Conservation (phyloP, 92 coral and sea anemone genomes). For the Micromussa lordhowensis region DNA sequence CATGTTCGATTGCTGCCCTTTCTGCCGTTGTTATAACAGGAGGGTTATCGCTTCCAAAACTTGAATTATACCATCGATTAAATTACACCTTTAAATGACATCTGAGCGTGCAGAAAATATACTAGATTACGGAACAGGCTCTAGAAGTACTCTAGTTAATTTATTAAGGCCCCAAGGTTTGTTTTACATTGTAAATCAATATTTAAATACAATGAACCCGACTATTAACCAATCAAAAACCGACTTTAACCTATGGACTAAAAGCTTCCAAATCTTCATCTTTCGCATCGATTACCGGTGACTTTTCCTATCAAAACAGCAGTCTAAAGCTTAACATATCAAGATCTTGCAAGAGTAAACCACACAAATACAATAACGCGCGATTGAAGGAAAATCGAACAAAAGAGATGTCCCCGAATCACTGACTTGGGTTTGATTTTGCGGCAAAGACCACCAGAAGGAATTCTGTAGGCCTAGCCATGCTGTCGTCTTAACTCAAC, state of each 20-base stretch:
- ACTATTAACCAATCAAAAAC: constrained; percentile 28
- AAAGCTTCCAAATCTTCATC: constrained; percentile 19
- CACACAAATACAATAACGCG: neutral
- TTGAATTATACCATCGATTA: constrained; percentile 11
- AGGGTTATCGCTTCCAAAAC: neutral
- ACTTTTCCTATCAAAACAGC: constrained; percentile 10
- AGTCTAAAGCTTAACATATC: neutral
- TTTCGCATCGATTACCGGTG: neutral
- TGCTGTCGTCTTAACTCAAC: neutral
- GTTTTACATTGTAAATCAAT: constrained; percentile 51
- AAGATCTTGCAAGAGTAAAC: neutral
- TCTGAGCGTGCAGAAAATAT: constrained; percentile 4
- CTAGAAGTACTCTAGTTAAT: constrained; percentile 40
- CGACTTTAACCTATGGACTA: neutral
- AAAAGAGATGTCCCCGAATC: neutral
- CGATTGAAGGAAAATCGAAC: neutral
- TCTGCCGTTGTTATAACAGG: neutral
- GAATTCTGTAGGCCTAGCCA: neutral
- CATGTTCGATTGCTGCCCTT: neutral
- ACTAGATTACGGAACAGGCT: neutral
- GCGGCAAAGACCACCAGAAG: neutral
- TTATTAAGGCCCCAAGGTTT: constrained; percentile 27
- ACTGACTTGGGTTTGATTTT: neutral
- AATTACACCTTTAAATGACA: constrained; percentile 30
- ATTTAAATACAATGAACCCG: constrained; percentile 45